These are phyloP conservation scores for Lasioglossum figueresi DNA, from an alignment of 2,888 invertebrate species.

Conservation along the genomic window DNA sequence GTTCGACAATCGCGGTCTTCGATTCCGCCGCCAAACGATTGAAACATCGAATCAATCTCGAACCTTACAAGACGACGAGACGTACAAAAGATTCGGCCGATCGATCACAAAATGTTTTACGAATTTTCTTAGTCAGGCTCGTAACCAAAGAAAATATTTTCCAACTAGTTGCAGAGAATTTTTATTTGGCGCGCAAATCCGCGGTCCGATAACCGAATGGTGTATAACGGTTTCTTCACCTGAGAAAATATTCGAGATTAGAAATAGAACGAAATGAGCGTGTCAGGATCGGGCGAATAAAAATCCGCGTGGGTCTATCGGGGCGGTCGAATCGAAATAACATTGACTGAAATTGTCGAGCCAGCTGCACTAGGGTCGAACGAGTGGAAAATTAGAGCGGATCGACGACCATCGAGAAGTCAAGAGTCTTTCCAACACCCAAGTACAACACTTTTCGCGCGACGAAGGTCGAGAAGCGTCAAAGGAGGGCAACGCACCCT, in stretches of 20 bases:
- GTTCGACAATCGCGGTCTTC: neutral
- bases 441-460: slow-evolving; percentile 17
- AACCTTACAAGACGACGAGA: neutral
- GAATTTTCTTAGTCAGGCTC: neutral
- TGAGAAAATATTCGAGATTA: neutral
- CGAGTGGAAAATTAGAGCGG: slow-evolving; percentile 17
- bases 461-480: slow-evolving; percentile 29
- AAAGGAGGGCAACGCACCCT: slow-evolving; percentile 30
- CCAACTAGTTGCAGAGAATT: no score
- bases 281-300: neutral
- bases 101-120: neutral
- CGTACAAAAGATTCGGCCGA: neutral
- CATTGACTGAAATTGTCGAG: neutral
- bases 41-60: neutral
- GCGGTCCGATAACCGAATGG: no score
- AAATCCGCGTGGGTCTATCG: neutral
- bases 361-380: neutral
- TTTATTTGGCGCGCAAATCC: no score
- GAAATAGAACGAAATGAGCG: neutral
- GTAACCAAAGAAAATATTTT: no score
- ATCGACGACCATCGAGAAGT: slow-evolving; percentile 24
- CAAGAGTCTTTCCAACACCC: neutral
- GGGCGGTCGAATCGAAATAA: slow-evolving; percentile 1
- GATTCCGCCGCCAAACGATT: neutral
- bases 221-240: neutral